These are phyloP conservation scores for Noctuana brunneofusca DNA, from an alignment of 2,888 invertebrate species.

Conservation along the genomic window DNA sequence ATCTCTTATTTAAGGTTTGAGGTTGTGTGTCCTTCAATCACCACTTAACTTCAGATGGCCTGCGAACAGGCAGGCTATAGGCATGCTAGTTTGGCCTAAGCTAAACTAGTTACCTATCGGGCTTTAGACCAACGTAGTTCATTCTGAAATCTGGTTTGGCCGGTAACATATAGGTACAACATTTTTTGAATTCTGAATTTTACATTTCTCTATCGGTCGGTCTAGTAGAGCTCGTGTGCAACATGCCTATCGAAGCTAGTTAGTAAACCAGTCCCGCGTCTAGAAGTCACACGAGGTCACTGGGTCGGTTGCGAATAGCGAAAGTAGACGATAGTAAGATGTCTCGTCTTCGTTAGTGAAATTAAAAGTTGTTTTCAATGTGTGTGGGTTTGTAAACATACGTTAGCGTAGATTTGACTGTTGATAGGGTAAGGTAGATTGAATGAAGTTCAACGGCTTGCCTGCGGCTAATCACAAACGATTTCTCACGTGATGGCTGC, in stretches of 20 bases:
- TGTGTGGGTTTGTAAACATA: constrained; percentile 13
- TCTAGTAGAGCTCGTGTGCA: neutral
- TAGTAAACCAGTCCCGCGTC: constrained; percentile 32
- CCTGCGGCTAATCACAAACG: neutral
- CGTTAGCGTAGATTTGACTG: constrained; percentile 4
- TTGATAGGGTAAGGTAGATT: neutral
- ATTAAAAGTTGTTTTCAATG: constrained; percentile 33
- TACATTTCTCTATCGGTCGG: too few species aligned
- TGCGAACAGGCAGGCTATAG: too few species aligned
- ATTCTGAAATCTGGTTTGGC: too few species aligned
- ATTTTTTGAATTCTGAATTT: too few species aligned
- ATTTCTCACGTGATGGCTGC: neutral
- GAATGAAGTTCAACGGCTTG: constrained; percentile 6
- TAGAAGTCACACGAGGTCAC: constrained; percentile 39
- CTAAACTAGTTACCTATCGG: too few species aligned
- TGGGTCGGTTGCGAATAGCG: constrained; percentile 39
- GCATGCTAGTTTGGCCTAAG: too few species aligned
- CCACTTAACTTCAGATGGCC: too few species aligned
- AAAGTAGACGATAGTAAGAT: constrained; percentile 38
- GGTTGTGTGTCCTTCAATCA: too few species aligned
- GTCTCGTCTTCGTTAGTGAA: constrained; percentile 27
- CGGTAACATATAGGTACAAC: too few species aligned
- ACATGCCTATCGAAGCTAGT: constrained; percentile 30
- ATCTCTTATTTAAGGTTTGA: too few species aligned
- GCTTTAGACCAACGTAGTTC: too few species aligned